Conservation (phyloP, 1,140 invertebrate genomes). For the Trachelipus rathkii region DNA sequence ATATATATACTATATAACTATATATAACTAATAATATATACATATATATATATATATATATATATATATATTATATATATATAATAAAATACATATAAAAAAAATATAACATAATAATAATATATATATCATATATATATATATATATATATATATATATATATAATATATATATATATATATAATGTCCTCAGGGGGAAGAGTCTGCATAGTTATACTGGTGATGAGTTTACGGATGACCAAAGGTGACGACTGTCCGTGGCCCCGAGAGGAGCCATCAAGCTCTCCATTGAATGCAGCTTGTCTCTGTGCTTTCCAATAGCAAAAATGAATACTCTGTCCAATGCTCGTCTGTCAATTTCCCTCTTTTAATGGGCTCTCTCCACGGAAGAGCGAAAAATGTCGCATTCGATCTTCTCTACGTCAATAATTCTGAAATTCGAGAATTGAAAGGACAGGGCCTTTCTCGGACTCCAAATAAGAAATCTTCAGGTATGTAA, state of each 20-base stretch:
- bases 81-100: too few relatives aligned
- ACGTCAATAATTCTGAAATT: constrained; percentile 81
- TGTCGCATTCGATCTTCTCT: constrained; percentile 72
- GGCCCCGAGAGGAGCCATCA: constrained; percentile 64
- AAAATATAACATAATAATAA: too few relatives aligned
- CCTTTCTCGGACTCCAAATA: constrained; percentile 70
- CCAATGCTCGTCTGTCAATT: constrained; percentile 84
- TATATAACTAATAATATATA: too few relatives aligned
- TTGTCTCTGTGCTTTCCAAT: constrained; percentile 77
- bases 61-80: too few relatives aligned
- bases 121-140: too few relatives aligned
- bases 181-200: too few relatives aligned
- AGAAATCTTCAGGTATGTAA: constrained; percentile 50
- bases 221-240: too few relatives aligned
- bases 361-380: constrained; percentile 64
- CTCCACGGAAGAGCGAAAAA: constrained; percentile 59
- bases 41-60: too few relatives aligned
- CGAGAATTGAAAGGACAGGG: constrained; percentile 59
- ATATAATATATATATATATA: too few relatives aligned
- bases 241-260: constrained; percentile 74
- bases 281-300: constrained; percentile 62
- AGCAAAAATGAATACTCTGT: constrained; percentile 70
- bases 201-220: too few relatives aligned
- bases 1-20: too few relatives aligned
- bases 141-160: too few relatives aligned